Base-by-base conservation (phyloP, 2,797 vertebrate species). In the Potorous gilbertii region DNA sequence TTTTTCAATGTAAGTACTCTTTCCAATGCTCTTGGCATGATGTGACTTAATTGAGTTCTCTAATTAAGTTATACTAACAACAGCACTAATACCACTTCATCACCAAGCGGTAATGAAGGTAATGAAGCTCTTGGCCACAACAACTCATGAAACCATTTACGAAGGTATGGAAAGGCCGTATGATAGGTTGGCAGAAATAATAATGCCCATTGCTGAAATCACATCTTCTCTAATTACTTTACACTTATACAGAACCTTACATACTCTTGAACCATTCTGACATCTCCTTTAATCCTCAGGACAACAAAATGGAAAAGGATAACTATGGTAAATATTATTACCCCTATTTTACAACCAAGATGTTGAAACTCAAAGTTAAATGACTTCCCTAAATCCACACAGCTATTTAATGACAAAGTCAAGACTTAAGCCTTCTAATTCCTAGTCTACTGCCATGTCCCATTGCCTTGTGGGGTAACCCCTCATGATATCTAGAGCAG, bases 381-480 rank as follows among this genome's bases (percentile, higher is more conserved):
- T 56, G 40, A 46, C 74, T 90, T 92, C 54, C 28, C 54, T 27
- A 66, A 93, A 90, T 50, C 90, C 29, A 93, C 92, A 93, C 57
- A 0, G 8, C 54, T 55, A 57, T 13, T 54, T 34, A 50, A 50
- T 0, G 0, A 52, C 92, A 92, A 6, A 40, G 55, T 34, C 2
- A 94, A 56, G 52, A 91, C 21, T 52, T 40, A 66, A 8, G 14
- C 3, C 40, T 92, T 40, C 34, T 31, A 94, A 91, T 87, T 50
- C 74, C 74, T 87, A 87, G 40, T 27, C 40, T 11, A 56, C 55
- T 14, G 92, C 57, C 52, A 52, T 29, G n/a, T 24, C 91, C 28
- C 3, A 55, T 24, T 34, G 3, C 8, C 9, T 10, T 1, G 24
- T 21, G 40, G 90, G 9, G 34, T 12, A n/a, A n/a, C n/a, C n/a